These are phyloP conservation scores for Phyllostomus hastatus DNA, from an alignment of 2,113 vertebrate genomes.

Conservation along the genomic window DNA sequence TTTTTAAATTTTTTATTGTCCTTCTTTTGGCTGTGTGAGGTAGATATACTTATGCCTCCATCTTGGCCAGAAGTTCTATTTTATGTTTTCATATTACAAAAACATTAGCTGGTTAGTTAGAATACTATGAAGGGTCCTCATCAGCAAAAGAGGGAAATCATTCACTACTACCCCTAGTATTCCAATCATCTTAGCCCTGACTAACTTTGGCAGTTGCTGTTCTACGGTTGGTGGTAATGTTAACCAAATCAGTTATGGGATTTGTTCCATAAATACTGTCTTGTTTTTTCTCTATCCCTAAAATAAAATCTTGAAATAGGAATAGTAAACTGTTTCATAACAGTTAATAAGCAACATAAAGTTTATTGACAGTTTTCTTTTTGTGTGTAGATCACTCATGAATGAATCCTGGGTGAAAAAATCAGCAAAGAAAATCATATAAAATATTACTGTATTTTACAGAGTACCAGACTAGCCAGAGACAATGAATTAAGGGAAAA, in stretches of 20 bases:
- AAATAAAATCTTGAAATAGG: background rate
- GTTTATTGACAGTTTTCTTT: slow-evolving; percentile 36
- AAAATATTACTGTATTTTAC: slow-evolving; percentile 69
- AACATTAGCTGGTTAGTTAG: background rate
- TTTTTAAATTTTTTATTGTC: too few species aligned
- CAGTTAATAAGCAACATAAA: slow-evolving; percentile 28
- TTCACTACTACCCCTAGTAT: background rate
- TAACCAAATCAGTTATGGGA: background rate
- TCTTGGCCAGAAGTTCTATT: background rate
- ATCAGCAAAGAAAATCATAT: background rate
- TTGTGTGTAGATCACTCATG: slow-evolving; percentile 32
- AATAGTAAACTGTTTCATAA: slow-evolving; percentile 3
- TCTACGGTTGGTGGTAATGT: background rate
- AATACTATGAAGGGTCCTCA: background rate
- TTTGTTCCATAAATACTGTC: slow-evolving; percentile 17
- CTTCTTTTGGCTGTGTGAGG: too few species aligned
- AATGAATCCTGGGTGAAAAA: background rate
- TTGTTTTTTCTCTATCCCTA: background rate
- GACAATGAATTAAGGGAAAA: slow-evolving; percentile 94
- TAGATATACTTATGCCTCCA: too few species aligned
- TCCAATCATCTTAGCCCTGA: background rate
- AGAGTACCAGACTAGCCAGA: slow-evolving; percentile 94
- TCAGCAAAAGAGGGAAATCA: background rate
- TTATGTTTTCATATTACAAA: background rate
- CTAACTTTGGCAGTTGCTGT: background rate